Base-by-base conservation (phyloP, 2,888 invertebrate genomes). In the Tanypteryx hageni region DNA sequence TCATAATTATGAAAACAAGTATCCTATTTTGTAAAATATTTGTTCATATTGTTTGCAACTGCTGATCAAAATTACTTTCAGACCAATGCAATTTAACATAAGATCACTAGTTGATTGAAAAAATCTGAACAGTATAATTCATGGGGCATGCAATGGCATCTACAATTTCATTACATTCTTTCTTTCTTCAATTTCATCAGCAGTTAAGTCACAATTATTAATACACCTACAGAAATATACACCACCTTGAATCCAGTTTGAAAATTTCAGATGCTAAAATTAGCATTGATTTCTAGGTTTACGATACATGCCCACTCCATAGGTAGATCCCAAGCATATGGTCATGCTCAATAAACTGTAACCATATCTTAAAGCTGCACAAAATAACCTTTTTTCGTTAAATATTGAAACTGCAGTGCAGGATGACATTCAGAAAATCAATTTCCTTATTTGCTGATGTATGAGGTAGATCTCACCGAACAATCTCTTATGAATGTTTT, bases 391-490 rank as follows among this genome's bases (percentile, higher is more conserved):
- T 56, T 44, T 31, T 27, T 31, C 31, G 14, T 27, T 58, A 89
- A 31, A 68, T 68, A n/a, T 27, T 89, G 5, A 68, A 89, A 13
- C 31, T 89, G 14, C 64, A 64, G 31, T 89, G 89, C 44, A 44
- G 68, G 31, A 61, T 89, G 68, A 89, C 44, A 64, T 64, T 89
- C 76, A 68, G 61, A 89, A 89, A 89, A 44, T 89, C 44, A 61
- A 44, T 44, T 89, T 89, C 89, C 64, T 89, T 68, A 89, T 44
- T 64, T 64, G 89, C 68, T 64, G 68, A 89, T 89, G 64, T 64
- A 68, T 89, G 89, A 89, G 89, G 89, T 89, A 89, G 89, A 89
- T 89, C 68, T 89, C 89, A 68, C 44, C 31, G 64, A 44, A 89
- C 89, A 89, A 89, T 89, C 89, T 89, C 64, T 68, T 27, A 89